Conservation (phyloP, 2,113 vertebrate species). For the Neofelis nebulosa region DNA sequence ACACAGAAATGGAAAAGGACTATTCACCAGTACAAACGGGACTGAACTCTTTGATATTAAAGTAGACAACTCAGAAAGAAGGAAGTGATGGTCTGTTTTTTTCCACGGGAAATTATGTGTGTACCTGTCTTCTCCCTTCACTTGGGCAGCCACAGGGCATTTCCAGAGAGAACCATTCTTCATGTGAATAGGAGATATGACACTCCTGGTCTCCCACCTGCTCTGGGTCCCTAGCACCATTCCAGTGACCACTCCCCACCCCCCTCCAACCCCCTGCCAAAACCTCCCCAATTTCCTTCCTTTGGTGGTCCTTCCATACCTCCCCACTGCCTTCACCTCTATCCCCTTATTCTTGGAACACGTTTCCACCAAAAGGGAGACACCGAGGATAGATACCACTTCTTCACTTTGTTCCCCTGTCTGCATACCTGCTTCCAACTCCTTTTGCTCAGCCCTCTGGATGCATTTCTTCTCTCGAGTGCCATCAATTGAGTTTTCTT, state of each 20-base stretch:
- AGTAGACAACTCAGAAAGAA: neutral
- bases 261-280: neutral
- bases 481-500: neutral
- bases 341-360: neutral
- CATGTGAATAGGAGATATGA: neutral
- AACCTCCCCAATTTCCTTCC: neutral
- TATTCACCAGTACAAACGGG: neutral
- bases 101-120: neutral
- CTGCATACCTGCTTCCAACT: neutral
- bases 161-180: neutral
- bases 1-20: neutral
- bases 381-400: neutral
- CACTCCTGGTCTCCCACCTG: neutral
- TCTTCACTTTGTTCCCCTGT: neutral
- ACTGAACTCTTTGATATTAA: neutral
- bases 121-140: neutral
- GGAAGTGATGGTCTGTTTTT: neutral
- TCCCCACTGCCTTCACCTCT: neutral
- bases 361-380: neutral
- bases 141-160: neutral
- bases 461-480: neutral
- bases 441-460: neutral
- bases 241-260: neutral
- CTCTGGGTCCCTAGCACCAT: neutral
- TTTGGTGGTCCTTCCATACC: neutral